Percentiles rank a stretch among this genome's conserved stretches.
Evolutionary conservation across 2,888 invertebrate species (phyloP).

Genomic region (Dendrolimus pini): DNA sequence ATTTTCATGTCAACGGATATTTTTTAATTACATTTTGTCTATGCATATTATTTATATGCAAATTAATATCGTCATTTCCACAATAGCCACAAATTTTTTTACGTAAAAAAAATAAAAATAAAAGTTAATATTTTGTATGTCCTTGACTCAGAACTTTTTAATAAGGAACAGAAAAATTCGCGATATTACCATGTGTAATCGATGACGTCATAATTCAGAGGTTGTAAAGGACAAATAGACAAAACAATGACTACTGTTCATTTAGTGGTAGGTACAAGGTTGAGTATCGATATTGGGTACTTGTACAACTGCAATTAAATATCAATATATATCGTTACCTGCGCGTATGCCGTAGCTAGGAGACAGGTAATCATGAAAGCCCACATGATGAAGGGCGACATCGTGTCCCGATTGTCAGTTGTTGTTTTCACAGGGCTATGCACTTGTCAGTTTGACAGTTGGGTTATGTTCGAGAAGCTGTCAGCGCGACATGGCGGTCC

Average conservation of each 20-base stretch:
- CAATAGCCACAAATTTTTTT: too few relatives aligned
- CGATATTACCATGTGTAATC: neutral
- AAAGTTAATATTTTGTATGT: too few relatives aligned
- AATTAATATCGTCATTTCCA: too few relatives aligned
- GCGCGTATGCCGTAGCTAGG: conserved; percentile 42
- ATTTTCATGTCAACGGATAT: too few relatives aligned
- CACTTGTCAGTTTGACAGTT: conserved; percentile 37
- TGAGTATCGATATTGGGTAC: neutral
- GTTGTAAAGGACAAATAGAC: neutral
- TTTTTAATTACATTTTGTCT: too few relatives aligned
- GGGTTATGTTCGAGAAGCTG: conserved; percentile 18
- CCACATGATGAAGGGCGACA: conserved; percentile 32
- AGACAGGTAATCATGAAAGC: conserved; percentile 43
- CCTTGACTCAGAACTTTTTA: neutral
- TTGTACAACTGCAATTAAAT: neutral
- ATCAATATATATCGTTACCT: conserved; percentile 34
- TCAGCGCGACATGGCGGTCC: conserved; percentile 58
- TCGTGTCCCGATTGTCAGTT: conserved; percentile 45
- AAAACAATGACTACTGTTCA: neutral
- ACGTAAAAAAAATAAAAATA: too few relatives aligned
- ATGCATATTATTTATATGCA: too few relatives aligned
- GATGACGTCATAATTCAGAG: neutral
- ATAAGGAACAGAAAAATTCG: neutral
- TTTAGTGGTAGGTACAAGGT: neutral
- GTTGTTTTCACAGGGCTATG: conserved; percentile 18